phyloP scores from a whole-genome alignment of 2,113 vertebrate genomes.

The Brachypodius melanocephalos region DNA sequence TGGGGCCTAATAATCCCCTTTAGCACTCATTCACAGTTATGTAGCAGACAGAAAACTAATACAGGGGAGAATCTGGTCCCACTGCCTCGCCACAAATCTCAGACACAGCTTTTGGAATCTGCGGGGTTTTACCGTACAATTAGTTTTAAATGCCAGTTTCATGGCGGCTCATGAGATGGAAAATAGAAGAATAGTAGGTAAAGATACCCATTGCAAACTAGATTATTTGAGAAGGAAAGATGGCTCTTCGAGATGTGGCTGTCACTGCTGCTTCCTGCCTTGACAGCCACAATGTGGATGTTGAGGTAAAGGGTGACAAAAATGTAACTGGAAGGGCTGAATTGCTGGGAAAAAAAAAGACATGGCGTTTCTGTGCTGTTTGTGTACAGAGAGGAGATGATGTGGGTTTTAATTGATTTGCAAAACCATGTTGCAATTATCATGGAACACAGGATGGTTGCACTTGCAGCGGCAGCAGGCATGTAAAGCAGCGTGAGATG shows the following conservation, averaged over 20 bases:
- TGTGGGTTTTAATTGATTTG: slow-evolving; percentile 37
- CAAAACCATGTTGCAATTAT: neutral
- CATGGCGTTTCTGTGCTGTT: neutral
- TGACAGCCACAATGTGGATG: neutral
- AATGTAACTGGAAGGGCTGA: slow-evolving; percentile 8
- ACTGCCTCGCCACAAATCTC: slow-evolving; percentile 71
- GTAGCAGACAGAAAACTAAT: slow-evolving; percentile 74
- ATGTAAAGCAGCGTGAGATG: neutral
- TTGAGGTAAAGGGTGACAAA: slow-evolving; percentile 5
- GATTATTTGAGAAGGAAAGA: slow-evolving; percentile 63
- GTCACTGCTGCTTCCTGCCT: neutral
- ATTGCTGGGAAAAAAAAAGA: neutral
- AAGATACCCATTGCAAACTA: slow-evolving; percentile 68
- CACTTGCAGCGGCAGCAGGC: neutral
- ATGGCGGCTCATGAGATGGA: slow-evolving; percentile 83
- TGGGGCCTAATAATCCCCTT: slow-evolving; percentile 76
- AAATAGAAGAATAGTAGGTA: slow-evolving; percentile 75
- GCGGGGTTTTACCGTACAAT: slow-evolving; percentile 82
- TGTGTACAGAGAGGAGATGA: neutral
- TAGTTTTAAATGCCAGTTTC: slow-evolving; percentile 96
- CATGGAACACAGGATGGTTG: neutral
- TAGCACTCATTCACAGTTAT: slow-evolving; percentile 76
- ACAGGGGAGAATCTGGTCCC: slow-evolving; percentile 57
- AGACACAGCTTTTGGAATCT: slow-evolving; percentile 72
- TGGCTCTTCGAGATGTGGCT: slow-evolving; percentile 6